Percentiles rank a stretch among this genome's conserved stretches.
Conservation (phyloP, 2,888 invertebrate species). For the Apantesis nais region DNA sequence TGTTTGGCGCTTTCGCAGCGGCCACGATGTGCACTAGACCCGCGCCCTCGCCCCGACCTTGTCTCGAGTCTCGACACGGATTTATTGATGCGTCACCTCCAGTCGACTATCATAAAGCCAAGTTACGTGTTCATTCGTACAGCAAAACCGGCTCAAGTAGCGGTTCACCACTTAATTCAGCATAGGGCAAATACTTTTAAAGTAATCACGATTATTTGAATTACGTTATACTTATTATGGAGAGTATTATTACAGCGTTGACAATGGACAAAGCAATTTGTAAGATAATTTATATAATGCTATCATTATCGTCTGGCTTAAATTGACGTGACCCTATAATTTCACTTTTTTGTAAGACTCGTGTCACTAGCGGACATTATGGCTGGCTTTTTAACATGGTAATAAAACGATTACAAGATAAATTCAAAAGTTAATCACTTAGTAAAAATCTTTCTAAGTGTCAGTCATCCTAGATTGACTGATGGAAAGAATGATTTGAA, state of each 20-base stretch:
- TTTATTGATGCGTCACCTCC: conserved; percentile 80
- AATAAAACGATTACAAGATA: background rate
- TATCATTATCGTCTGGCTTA: conserved; percentile 39
- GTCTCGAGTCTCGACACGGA: conserved; percentile 81
- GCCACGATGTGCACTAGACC: conserved; percentile 65
- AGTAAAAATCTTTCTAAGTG: no score
- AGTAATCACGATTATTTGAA: conserved; percentile 42
- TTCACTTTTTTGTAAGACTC: background rate
- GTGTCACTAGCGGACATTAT: background rate
- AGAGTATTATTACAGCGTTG: conserved; percentile 36
- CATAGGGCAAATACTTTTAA: conserved; percentile 35
- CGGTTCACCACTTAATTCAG: conserved; percentile 46
- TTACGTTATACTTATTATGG: conserved; percentile 37
- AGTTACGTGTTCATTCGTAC: conserved; percentile 53
- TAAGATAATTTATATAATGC: conserved; percentile 39
- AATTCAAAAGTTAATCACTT: no score
- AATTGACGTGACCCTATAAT: conserved; percentile 32
- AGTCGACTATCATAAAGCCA: conserved; percentile 34
- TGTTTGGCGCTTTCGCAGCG: conserved; percentile 63
- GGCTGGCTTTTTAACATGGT: background rate
- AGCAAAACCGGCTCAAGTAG: conserved; percentile 53
- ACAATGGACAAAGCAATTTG: conserved; percentile 41
- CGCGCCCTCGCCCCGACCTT: conserved; percentile 82
- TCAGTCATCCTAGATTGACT: no score
- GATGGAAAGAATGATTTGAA: no score